Evolutionary conservation across 2,888 invertebrate genomes (phyloP).

Genomic region (Orthosia gothica): DNA sequence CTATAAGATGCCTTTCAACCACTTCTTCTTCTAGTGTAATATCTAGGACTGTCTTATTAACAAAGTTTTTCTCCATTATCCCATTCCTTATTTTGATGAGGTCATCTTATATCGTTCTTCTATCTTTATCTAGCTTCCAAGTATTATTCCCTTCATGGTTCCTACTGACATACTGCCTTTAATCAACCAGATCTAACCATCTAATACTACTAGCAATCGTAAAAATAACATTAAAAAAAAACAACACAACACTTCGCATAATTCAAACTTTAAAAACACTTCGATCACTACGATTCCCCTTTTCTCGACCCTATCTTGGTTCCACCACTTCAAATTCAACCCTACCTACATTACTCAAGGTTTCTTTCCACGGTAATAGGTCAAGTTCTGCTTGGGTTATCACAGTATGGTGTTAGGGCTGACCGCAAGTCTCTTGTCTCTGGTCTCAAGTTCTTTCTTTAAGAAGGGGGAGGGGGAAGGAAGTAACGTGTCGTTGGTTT

Average conservation of each 20-base stretch:
- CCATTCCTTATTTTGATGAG: not conserved
- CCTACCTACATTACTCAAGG: accelerated
- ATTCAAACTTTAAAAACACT: conserved; percentile 50
- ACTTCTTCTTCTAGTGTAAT: not conserved
- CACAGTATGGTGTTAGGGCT: conserved; percentile 69
- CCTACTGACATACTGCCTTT: not conserved
- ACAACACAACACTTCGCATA: conserved; percentile 50
- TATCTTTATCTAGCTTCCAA: not conserved
- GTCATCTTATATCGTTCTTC: not conserved
- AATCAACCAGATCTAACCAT: not conserved
- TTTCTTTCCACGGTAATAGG: conserved; percentile 35
- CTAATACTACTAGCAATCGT: not conserved
- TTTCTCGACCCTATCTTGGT: conserved; percentile 30
- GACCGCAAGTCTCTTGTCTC: conserved; percentile 74
- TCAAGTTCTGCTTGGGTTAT: conserved; percentile 72
- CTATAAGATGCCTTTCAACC: not conserved
- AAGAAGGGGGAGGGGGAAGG: conserved; percentile 77
- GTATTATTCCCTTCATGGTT: too few species aligned
- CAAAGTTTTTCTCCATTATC: not conserved
- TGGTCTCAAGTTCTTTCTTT: conserved; percentile 78
- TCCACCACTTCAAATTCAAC: conserved; percentile 18
- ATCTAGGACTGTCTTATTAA: not conserved
- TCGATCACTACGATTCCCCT: conserved; percentile 41
- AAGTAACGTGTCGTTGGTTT: conserved; percentile 86
- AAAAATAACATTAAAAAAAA: conserved; percentile 32